A percentile compares a stretch with the other conserved stretches of the same genome.
phyloP scores from a whole-genome alignment of 2,797 vertebrate species.

The Channallabes apus region DNA sequence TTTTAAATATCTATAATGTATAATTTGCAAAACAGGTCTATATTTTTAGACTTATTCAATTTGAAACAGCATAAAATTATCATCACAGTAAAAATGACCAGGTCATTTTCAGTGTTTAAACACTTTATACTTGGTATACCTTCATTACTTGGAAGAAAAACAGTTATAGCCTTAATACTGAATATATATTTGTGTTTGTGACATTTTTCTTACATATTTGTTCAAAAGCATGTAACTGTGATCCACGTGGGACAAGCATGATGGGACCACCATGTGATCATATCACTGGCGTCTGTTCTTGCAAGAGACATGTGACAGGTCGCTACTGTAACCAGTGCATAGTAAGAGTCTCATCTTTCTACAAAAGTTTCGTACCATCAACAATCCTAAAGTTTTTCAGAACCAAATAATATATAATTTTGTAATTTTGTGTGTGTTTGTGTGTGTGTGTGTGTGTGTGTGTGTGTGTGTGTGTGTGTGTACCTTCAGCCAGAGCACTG shows the following conservation, averaged over 20 bases:
- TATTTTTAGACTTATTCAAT: too few relatives aligned
- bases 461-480: not conserved
- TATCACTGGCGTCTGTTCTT: constrained; percentile 85
- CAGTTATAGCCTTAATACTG: too few relatives aligned
- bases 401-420: not conserved
- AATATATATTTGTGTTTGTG: constrained; percentile 22
- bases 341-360: constrained; percentile 69
- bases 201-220: constrained; percentile 10
- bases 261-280: constrained; percentile 79
- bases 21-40: too few relatives aligned
- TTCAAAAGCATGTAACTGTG: constrained; percentile 80
- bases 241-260: constrained; percentile 76
- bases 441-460: too few relatives aligned
- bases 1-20: too few relatives aligned
- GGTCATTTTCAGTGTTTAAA: too few relatives aligned
- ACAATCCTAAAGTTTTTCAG: not conserved
- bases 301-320: constrained; percentile 85
- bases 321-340: constrained; percentile 83
- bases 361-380: not conserved
- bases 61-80: too few relatives aligned
- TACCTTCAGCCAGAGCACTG: constrained; percentile 83
- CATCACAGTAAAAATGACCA: too few relatives aligned
- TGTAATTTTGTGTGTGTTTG: not conserved
- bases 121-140: too few relatives aligned
- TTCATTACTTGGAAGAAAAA: too few relatives aligned